A percentile compares a stretch with the other conserved stretches of the same genome.
phyloP scores from a whole-genome alignment of 2,113 vertebrate genomes.

The Kryptolebias marmoratus region DNA sequence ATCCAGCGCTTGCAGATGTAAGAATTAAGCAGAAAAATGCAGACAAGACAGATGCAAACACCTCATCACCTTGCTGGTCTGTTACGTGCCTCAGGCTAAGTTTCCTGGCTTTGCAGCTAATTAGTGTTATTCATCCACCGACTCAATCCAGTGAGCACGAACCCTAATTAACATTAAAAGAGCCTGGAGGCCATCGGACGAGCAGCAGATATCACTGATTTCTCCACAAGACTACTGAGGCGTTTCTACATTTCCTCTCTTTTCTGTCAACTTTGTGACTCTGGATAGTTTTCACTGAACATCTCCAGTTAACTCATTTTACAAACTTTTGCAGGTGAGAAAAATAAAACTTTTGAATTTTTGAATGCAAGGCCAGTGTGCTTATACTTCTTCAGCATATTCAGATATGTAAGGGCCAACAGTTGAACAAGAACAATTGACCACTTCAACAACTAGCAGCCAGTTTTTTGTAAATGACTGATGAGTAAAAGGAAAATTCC shows the following conservation, averaged over 20 bases:
- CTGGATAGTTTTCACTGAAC: neutral
- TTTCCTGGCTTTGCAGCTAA: constrained; percentile 64
- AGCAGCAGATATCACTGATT: constrained; percentile 19
- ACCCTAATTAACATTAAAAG: constrained; percentile 68
- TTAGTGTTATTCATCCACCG: constrained; percentile 70
- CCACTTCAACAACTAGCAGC: neutral
- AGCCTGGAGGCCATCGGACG: constrained; percentile 34
- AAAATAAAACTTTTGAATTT: neutral
- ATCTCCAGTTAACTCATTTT: neutral
- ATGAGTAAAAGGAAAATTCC: neutral
- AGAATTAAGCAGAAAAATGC: constrained; percentile 47
- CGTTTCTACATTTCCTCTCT: neutral
- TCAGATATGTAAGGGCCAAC: neutral
- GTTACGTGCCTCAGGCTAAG: constrained; percentile 55
- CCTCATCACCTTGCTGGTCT: constrained; percentile 63
- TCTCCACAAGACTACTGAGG: neutral
- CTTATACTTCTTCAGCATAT: neutral
- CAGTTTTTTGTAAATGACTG: neutral
- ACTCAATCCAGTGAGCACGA: constrained; percentile 63
- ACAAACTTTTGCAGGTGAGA: neutral
- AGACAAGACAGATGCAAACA: constrained; percentile 55
- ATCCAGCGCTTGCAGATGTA: constrained; percentile 46
- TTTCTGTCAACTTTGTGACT: neutral
- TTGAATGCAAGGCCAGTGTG: neutral
- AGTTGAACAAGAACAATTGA: neutral